Evolutionary conservation across 2,113 vertebrate genomes (phyloP), one percentile per base, ranked within the genome.

Genomic region (Gracilinanus agilis): DNA sequence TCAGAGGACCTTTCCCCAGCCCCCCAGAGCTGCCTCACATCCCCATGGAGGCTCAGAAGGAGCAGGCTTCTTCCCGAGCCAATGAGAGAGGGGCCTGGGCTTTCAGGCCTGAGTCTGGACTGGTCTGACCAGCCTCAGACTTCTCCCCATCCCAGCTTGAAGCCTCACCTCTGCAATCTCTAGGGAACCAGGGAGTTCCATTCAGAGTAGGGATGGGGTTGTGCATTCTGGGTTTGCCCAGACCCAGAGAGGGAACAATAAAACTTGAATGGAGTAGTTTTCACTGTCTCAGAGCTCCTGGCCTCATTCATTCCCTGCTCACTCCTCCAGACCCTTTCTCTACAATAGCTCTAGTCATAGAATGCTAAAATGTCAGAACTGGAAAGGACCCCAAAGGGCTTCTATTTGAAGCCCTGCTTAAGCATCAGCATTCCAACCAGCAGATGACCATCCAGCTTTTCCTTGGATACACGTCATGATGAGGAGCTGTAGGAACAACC

Each of bases 191-290:
- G 67, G n/a, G 88, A 67, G 44, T 83, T 44, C 90, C 34, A 91
- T 25, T 27, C 61, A 92, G 67, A 92, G 56, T 91, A 9, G 29
- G 90, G 61, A 90, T 88, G 34, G 93, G 56, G 23, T 49, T 12
- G 16, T 83, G 67, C 67, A 8, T 56, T 53, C 1, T 44, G 55
- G 90, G 67, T 53, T 93, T 54, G 91, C 88, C 94, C 75, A 16
- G 83, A 44, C 89, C 27, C 40, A 61, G 54, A 94, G 89, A 83
- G 53, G 44, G 44, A 34, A 90, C 95, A 96, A 96, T 97, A 97
- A 97, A 97, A 93, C 53, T 91, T 93, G 54, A 96, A 95, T 0
- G 13, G 94, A 96, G 61, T 95, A 55, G 24, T n/a, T n/a, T 88
- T 93, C 54, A 93, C 89, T 92, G 61, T 67, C 91, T 91, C 55